These are phyloP conservation scores for Buathra laborator DNA, from an alignment of 2,888 invertebrate genomes.

Conservation along the genomic window DNA sequence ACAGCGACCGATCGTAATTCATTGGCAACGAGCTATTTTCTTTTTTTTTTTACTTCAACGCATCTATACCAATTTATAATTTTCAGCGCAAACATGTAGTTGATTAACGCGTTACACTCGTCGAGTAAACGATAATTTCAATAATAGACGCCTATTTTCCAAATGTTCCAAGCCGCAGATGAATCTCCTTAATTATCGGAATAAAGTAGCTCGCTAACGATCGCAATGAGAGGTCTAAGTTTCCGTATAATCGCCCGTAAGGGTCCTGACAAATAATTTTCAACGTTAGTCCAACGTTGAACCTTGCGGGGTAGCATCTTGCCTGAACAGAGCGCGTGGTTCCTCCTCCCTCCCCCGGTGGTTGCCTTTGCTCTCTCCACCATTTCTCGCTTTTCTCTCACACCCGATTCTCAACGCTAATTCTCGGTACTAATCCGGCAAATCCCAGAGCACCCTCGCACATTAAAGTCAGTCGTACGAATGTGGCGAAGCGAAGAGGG, in stretches of 20 bases:
- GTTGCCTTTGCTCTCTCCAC: slow-evolving; percentile 26
- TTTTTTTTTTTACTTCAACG: slow-evolving; percentile 31
- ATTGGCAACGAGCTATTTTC: not conserved
- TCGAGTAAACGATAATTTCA: slow-evolving; percentile 62
- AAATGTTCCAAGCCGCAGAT: not conserved
- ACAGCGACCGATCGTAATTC: not conserved
- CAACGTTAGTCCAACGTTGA: slow-evolving; percentile 45
- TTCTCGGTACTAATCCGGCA: slow-evolving; percentile 80
- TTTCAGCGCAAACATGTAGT: not conserved
- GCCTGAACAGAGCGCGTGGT: slow-evolving; percentile 66
- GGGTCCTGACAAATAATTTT: slow-evolving; percentile 64
- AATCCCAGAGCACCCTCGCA: slow-evolving; percentile 79
- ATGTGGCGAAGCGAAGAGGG: slow-evolving; percentile 64
- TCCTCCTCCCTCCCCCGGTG: not conserved
- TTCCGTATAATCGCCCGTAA: slow-evolving; percentile 45
- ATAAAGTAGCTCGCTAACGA: slow-evolving; percentile 37
- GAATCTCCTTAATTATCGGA: slow-evolving; percentile 20
- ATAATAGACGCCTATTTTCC: slow-evolving; percentile 17
- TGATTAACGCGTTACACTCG: slow-evolving; percentile 53
- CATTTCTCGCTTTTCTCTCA: slow-evolving; percentile 50
- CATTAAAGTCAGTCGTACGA: slow-evolving; percentile 78
- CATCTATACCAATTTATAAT: not conserved
- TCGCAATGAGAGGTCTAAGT: slow-evolving; percentile 22
- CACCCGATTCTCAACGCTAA: slow-evolving; percentile 75
- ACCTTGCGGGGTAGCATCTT: slow-evolving; percentile 72